Evolutionary conservation across 1,140 invertebrate species (phyloP).

Genomic region (Drosophila sp.): DNA sequence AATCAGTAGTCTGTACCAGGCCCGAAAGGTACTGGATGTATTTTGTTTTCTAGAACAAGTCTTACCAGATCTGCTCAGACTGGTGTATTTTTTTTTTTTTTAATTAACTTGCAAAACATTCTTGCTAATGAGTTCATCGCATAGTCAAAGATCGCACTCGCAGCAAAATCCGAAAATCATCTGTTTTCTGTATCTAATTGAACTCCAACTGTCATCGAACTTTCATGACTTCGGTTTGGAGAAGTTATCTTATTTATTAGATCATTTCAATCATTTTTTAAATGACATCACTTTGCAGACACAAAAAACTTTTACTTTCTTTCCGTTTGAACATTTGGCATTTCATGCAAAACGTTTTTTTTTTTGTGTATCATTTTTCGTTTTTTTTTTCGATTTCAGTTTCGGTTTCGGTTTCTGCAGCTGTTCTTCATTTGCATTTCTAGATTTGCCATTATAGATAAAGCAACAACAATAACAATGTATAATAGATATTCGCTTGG

Average conservation of each 20-base stretch:
- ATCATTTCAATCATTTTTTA: constrained; percentile 8
- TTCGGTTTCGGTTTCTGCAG: constrained; percentile 8
- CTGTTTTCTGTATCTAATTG: constrained; percentile 4
- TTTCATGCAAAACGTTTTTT: constrained; percentile 22
- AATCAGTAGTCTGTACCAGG: not conserved
- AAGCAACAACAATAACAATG: constrained; percentile 7
- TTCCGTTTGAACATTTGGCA: constrained; percentile 46
- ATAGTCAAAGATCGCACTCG: not conserved
- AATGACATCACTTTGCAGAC: constrained; percentile 12
- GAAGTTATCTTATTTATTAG: constrained; percentile 2
- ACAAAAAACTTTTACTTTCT: constrained; percentile 52
- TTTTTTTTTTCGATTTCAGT: constrained; percentile 23
- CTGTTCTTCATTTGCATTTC: constrained; percentile 72
- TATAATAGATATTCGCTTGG: constrained; percentile 6
- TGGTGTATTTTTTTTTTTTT: not conserved
- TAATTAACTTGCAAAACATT: constrained; percentile 32
- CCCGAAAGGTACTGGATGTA: not conserved
- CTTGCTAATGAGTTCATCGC: constrained; percentile 10
- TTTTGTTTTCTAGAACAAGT: constrained; percentile 3
- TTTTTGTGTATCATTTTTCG: not conserved
- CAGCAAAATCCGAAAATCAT: not conserved
- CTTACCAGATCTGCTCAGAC: not conserved
- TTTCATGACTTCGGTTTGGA: constrained; percentile 3
- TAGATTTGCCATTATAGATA: constrained; percentile 67
- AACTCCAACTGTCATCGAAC: constrained; percentile 20